These are phyloP conservation scores for Tragulus kanchil DNA, from an alignment of 2,113 vertebrate genomes.

Conservation along the genomic window DNA sequence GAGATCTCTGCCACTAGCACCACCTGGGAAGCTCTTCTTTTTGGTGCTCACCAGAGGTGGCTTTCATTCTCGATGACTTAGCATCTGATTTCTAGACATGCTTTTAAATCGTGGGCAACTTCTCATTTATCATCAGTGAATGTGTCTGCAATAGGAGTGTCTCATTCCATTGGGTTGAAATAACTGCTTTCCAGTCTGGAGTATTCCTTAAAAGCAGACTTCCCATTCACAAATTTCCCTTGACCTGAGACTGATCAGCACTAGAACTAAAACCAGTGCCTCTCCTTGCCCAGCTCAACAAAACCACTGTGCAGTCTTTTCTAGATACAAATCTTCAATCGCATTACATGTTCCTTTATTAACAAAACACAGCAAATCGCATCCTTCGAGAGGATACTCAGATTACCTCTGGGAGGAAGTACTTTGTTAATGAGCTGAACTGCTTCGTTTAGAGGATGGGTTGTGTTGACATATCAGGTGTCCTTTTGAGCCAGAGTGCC, in stretches of 20 bases:
- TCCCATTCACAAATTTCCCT: neutral
- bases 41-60: neutral
- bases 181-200: neutral
- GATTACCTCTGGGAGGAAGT: conserved; percentile 40
- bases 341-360: neutral
- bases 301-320: neutral
- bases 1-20: too few species aligned
- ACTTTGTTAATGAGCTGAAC: conserved; percentile 36
- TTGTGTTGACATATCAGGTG: neutral
- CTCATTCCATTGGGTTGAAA: neutral
- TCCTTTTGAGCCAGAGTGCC: neutral
- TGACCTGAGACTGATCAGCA: neutral
- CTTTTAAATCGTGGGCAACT: neutral
- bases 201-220: neutral
- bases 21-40: neutral
- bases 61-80: neutral
- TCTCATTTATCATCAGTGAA: neutral
- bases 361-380: neutral
- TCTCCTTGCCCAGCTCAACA: neutral
- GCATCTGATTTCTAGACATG: neutral
- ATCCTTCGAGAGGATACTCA: neutral
- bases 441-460: conserved; percentile 38
- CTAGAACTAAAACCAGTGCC: neutral
- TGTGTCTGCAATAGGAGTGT: neutral
- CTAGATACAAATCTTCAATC: neutral